Evolutionary conservation across 2,888 invertebrate species (phyloP).

Genomic region (Empis stercorea): DNA sequence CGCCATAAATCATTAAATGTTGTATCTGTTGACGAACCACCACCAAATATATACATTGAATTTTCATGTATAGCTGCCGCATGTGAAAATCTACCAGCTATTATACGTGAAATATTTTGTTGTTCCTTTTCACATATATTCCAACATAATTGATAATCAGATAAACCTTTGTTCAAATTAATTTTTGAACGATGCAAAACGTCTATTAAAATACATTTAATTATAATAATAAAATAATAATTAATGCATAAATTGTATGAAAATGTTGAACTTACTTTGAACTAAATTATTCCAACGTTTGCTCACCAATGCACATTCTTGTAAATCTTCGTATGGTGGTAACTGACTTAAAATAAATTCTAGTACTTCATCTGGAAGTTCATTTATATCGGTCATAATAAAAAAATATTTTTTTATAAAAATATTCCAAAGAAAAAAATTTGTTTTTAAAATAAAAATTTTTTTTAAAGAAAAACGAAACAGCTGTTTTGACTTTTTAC

Average conservation of each 20-base stretch:
- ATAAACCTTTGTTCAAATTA: constrained; percentile 63
- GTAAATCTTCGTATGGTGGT: constrained; percentile 82
- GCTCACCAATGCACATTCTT: constrained; percentile 74
- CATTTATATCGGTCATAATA: constrained; percentile 38
- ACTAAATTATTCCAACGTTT: constrained; percentile 76
- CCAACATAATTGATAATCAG: constrained; percentile 66
- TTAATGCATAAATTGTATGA: neutral
- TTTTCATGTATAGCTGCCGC: constrained; percentile 72
- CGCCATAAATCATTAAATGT: constrained; percentile 96
- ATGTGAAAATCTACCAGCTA: constrained; percentile 85
- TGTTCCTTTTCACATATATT: constrained; percentile 16
- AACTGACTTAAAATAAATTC: constrained; percentile 82
- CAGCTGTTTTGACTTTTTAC: no score
- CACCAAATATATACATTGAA: constrained; percentile 91
- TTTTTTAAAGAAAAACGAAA: no score
- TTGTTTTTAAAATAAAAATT: no score
- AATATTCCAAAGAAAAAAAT: neutral
- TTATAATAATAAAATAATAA: neutral
- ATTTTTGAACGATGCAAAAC: constrained; percentile 60
- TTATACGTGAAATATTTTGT: constrained; percentile 25
- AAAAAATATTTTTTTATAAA: neutral
- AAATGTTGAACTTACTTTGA: constrained; percentile 50
- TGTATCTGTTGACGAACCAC: constrained; percentile 85
- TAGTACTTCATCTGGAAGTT: constrained; percentile 84
- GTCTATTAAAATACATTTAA: constrained; percentile 42